A percentile compares a stretch with the other conserved stretches of the same genome.
Conservation (phyloP, 2,113 vertebrate genomes). For the Labrus mixtus region DNA sequence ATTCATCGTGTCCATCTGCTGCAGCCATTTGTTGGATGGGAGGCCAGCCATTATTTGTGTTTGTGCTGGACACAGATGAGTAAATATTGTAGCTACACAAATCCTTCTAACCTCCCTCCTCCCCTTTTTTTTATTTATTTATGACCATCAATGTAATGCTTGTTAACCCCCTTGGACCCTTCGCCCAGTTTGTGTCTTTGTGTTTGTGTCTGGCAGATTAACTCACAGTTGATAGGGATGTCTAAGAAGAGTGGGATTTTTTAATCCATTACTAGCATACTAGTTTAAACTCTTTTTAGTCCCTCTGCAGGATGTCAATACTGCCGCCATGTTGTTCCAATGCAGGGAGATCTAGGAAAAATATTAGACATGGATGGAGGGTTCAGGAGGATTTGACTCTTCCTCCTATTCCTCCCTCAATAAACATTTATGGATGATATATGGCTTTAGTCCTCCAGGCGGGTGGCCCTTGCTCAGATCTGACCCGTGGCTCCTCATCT, state of each 20-base stretch:
- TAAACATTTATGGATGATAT: too few relatives aligned
- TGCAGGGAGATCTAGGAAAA: too few relatives aligned
- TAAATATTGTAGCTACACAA: slow-evolving; percentile 27
- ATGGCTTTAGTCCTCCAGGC: too few relatives aligned
- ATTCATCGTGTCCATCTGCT: slow-evolving; percentile 35
- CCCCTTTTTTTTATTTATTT: slow-evolving; percentile 30
- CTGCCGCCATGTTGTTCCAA: too few relatives aligned
- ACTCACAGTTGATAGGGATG: slow-evolving; percentile 1
- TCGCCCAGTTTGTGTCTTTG: not conserved
- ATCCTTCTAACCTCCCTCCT: slow-evolving; percentile 38
- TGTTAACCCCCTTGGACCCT: slow-evolving; percentile 37
- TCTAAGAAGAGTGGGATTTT: slow-evolving; percentile 20
- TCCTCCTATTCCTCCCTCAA: too few relatives aligned
- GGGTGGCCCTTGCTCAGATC: too few relatives aligned
- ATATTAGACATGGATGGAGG: too few relatives aligned
- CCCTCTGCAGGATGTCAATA: not conserved
- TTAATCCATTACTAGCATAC: slow-evolving; percentile 13
- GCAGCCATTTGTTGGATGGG: slow-evolving; percentile 31
- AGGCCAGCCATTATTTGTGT: slow-evolving; percentile 44
- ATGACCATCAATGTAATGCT: slow-evolving; percentile 24
- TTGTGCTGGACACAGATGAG: slow-evolving; percentile 49
- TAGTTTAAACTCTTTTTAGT: not conserved
- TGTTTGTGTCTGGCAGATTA: slow-evolving; percentile 22
- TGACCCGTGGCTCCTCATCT: too few relatives aligned
- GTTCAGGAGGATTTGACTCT: too few relatives aligned